These are phyloP conservation scores for Meloidogyne hapla DNA, from an alignment of 1,140 invertebrate genomes.

Conservation along the genomic window DNA sequence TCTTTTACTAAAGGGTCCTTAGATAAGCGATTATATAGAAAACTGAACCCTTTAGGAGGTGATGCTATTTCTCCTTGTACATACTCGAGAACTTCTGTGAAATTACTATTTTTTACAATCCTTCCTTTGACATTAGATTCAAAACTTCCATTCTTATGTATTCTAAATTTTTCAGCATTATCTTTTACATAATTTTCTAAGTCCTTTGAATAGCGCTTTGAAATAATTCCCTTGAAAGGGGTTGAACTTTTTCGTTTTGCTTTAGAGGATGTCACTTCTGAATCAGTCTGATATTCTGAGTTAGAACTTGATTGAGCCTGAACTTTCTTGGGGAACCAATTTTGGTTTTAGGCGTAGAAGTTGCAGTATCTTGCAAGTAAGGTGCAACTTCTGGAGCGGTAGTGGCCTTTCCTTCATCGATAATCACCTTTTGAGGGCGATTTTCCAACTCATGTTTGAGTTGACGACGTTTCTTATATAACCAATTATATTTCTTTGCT, in stretches of 20 bases:
- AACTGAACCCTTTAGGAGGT: not conserved
- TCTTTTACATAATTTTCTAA: too few species aligned
- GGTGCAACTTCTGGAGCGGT: not conserved
- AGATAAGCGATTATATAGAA: not conserved
- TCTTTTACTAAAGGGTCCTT: not conserved
- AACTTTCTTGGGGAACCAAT: too few species aligned
- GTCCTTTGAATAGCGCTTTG: not conserved
- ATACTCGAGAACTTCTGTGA: too few species aligned
- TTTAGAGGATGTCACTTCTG: not conserved
- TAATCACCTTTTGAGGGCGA: conserved; percentile 8
- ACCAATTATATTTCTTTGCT: conserved; percentile 1
- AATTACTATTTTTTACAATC: too few species aligned
- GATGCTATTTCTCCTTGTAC: too few species aligned
- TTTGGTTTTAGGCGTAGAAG: too few species aligned
- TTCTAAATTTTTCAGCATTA: too few species aligned
- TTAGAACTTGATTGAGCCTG: not conserved
- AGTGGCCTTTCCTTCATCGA: not conserved
- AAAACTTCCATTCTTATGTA: too few species aligned
- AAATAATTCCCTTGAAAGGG: not conserved
- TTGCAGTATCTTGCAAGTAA: not conserved
- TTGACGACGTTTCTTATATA: conserved; percentile 16
- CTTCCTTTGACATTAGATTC: too few species aligned
- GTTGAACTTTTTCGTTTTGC: not conserved
- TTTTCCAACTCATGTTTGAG: conserved; percentile 16
- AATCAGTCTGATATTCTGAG: not conserved